Percentiles rank a stretch among this genome's conserved stretches.
Conservation (phyloP, 2,113 vertebrate genomes). For the Rhombomys opimus region DNA sequence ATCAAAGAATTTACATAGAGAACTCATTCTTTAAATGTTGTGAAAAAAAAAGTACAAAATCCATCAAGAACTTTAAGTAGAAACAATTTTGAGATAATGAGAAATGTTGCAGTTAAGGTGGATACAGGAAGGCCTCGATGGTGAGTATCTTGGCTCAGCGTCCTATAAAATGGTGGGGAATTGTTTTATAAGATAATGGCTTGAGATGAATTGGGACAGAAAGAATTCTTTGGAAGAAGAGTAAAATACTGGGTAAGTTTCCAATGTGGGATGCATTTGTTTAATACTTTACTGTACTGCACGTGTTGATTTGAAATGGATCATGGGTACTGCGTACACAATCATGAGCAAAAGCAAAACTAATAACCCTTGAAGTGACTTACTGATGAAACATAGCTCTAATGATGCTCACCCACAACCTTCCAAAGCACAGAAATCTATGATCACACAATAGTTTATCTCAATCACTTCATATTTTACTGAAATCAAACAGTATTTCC, state of each 20-base stretch:
- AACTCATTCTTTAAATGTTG: neutral
- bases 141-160: neutral
- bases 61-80: neutral
- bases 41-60: neutral
- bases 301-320: neutral
- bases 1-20: neutral
- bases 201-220: neutral
- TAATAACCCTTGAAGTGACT: slow-evolving; percentile 19
- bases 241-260: neutral
- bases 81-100: neutral
- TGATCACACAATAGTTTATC: slow-evolving; percentile 6
- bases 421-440: slow-evolving; percentile 38
- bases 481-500: slow-evolving; percentile 60
- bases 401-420: neutral
- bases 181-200: neutral
- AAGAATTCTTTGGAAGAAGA: neutral
- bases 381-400: neutral
- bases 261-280: neutral
- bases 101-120: neutral
- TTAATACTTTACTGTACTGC: neutral
- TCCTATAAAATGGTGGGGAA: neutral
- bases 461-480: slow-evolving; percentile 25
- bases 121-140: slow-evolving; percentile 2
- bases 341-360: neutral
- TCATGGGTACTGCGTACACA: neutral